These are phyloP conservation scores for Drosophila cracens DNA, from an alignment of 2,888 invertebrate genomes.

Conservation along the genomic window DNA sequence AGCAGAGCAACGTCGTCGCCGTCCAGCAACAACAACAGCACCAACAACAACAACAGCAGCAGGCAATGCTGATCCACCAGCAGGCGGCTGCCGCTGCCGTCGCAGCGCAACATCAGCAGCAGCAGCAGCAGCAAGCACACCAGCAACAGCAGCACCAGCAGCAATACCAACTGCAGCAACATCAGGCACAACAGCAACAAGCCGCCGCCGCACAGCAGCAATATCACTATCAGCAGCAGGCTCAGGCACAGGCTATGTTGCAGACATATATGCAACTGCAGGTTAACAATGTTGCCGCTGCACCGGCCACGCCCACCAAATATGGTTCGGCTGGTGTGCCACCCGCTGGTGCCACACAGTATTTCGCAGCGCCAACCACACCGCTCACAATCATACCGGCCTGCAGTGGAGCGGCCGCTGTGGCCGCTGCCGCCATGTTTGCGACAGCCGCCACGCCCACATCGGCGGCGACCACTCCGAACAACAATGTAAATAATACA, in stretches of 20 bases:
- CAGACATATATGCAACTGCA: conserved; percentile 84
- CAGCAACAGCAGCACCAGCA: conserved; percentile 59
- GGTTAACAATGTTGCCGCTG: conserved; percentile 78
- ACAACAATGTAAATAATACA: conserved; percentile 85
- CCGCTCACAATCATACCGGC: conserved; percentile 82
- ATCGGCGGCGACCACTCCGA: conserved; percentile 78
- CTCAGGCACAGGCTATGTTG: conserved; percentile 82
- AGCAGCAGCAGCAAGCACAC: conserved; percentile 51
- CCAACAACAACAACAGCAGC: conserved; percentile 64
- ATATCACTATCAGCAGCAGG: conserved; percentile 73
- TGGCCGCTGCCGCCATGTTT: conserved; percentile 77
- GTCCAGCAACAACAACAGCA: conserved; percentile 75
- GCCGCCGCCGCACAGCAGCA: conserved; percentile 57
- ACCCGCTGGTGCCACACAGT: conserved; percentile 62
- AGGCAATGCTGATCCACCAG: conserved; percentile 64
- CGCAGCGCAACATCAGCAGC: conserved; percentile 65
- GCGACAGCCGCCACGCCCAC: conserved; percentile 77
- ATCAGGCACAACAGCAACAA: conserved; percentile 73
- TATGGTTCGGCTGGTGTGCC: conserved; percentile 56
- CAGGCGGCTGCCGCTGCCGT: conserved; percentile 64
- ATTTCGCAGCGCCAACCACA: conserved; percentile 77
- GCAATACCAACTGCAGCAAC: conserved; percentile 70
- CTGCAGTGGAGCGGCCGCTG: conserved; percentile 75
- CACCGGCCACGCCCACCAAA: conserved; percentile 80
- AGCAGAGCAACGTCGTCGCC: conserved; percentile 70